Percentiles rank a stretch among this genome's conserved stretches.
Conservation (phyloP, 2,797 vertebrate genomes). For the Coendou prehensilis region DNA sequence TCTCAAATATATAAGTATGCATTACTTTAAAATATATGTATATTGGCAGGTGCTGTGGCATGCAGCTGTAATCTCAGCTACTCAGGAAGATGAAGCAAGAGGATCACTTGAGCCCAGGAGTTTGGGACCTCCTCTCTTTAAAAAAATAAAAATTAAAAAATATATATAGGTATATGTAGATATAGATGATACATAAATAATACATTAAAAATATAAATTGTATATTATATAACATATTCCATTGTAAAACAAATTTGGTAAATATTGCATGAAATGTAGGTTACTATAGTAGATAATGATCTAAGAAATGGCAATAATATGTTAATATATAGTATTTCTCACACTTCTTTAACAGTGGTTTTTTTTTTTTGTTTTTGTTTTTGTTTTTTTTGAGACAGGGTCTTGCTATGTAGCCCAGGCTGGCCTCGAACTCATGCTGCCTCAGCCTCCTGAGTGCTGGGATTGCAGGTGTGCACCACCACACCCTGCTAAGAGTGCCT, state of each 20-base stretch:
- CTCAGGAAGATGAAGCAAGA: background rate
- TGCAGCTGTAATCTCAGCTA: background rate
- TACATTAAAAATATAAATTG: background rate
- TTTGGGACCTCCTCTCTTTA: background rate
- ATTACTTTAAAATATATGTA: background rate
- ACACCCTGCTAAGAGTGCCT: background rate
- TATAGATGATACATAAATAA: background rate
- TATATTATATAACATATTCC: background rate
- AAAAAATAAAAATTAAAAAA: background rate
- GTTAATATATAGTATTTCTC: conserved; percentile 41
- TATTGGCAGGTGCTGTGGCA: background rate
- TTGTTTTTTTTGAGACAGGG: too few relatives aligned
- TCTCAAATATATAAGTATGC: background rate
- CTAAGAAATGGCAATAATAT: background rate
- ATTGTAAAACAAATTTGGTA: conserved; percentile 29
- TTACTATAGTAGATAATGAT: background rate
- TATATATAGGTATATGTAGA: too few relatives aligned
- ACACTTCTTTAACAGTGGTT: background rate
- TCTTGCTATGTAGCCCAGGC: background rate
- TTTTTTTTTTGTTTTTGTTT: background rate
- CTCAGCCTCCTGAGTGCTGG: too few relatives aligned
- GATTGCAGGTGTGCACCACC: too few relatives aligned
- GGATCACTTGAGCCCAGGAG: background rate
- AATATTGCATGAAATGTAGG: background rate
- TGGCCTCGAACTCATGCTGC: background rate